phyloP scores from a whole-genome alignment of 2,888 invertebrate genomes.

The Meteorus cinctellus region DNA sequence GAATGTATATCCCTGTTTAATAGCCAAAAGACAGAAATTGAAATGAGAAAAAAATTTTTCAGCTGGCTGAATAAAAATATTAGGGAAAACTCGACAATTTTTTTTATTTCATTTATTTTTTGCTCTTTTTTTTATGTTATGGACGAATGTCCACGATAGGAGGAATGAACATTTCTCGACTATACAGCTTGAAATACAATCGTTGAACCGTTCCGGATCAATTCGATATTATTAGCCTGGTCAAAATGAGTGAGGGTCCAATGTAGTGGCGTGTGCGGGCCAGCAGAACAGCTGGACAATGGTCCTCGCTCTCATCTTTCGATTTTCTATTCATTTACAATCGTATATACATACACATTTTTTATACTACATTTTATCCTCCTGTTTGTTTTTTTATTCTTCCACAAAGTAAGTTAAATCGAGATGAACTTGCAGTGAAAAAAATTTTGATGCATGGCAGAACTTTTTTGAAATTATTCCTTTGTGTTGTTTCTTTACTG shows the following conservation, averaged over 20 bases:
- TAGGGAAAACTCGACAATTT: conserved; percentile 31
- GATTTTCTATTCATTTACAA: conserved; percentile 36
- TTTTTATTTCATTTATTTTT: neutral
- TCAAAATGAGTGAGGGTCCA: conserved; percentile 55
- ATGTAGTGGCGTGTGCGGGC: conserved; percentile 54
- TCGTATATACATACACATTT: conserved; percentile 11
- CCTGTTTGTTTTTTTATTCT: conserved; percentile 27
- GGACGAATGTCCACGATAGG: conserved; percentile 57
- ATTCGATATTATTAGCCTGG: conserved; percentile 63
- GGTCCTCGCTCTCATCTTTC: conserved; percentile 46
- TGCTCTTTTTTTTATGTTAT: conserved; percentile 48
- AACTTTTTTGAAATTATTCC: neutral
- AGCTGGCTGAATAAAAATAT: conserved; percentile 47
- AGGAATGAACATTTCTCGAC: conserved; percentile 59
- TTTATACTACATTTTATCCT: conserved; percentile 22
- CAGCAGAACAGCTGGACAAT: conserved; percentile 70
- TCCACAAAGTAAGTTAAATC: conserved; percentile 43
- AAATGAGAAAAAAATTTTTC: conserved; percentile 39
- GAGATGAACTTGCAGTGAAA: conserved; percentile 43
- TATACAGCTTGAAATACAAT: conserved; percentile 67
- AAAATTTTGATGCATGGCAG: neutral
- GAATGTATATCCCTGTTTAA: conserved; percentile 20
- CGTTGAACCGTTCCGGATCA: conserved; percentile 66
- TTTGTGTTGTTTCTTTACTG: neutral
- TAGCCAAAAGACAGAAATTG: conserved; percentile 40